Percentiles rank a stretch among this genome's conserved stretches.
phyloP scores from a whole-genome alignment of 1,140 invertebrate genomes.

The Penaeus chinensis region DNA sequence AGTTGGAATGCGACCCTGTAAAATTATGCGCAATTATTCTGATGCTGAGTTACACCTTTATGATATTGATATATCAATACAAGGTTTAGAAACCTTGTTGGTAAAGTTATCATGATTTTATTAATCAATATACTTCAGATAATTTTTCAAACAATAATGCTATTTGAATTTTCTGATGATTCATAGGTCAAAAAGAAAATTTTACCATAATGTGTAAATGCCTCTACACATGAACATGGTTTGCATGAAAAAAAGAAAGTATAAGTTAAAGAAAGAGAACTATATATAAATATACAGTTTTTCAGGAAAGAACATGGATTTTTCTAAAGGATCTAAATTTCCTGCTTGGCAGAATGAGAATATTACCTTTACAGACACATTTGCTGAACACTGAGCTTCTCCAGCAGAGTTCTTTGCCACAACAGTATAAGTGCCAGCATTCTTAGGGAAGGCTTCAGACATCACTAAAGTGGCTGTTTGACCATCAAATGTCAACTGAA shows the following conservation, averaged over 20 bases:
- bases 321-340: background rate
- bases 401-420: constrained; percentile 76
- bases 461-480: constrained; percentile 74
- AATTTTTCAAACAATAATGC: background rate
- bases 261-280: too few species aligned
- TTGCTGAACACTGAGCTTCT: constrained; percentile 75
- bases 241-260: too few species aligned
- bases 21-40: background rate
- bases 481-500: constrained; percentile 61
- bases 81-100: too few species aligned
- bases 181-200: background rate
- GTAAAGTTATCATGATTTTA: too few species aligned
- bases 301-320: background rate
- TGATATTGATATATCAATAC: background rate
- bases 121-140: too few species aligned
- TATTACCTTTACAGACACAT: constrained; percentile 75
- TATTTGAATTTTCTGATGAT: background rate
- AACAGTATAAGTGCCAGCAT: constrained; percentile 78
- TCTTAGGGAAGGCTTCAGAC: constrained; percentile 78
- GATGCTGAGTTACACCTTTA: background rate
- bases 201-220: background rate
- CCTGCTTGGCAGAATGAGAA: background rate
- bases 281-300: too few species aligned
- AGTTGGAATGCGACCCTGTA: constrained; percentile 74
- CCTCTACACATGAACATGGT: background rate